Percentiles rank a stretch among this genome's conserved stretches.
These are phyloP conservation scores for Arion vulgaris DNA, from an alignment of 1,140 invertebrate species.

Conservation along the genomic window DNA sequence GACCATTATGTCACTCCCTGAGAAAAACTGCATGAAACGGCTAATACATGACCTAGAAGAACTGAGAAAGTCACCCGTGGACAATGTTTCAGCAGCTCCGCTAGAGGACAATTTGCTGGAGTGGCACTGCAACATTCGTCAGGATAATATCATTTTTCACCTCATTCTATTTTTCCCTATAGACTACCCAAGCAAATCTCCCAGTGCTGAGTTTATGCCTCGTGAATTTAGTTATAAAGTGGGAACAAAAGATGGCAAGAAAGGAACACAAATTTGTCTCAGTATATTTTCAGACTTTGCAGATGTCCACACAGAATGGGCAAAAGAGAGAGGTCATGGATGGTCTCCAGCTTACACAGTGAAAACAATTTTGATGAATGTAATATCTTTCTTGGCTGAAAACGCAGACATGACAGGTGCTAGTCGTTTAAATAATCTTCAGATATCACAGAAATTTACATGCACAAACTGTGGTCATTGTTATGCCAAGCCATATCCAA, in stretches of 20 bases:
- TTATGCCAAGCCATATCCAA: constrained; percentile 57
- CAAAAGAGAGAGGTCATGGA: constrained; percentile 54
- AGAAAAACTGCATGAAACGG: constrained; percentile 48
- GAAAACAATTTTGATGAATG: constrained; percentile 62
- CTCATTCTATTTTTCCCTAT: constrained; percentile 58
- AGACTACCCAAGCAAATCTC: constrained; percentile 62
- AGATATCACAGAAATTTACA: constrained; percentile 45
- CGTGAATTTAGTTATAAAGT: constrained; percentile 56
- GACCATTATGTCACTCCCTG: background rate
- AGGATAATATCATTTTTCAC: constrained; percentile 62
- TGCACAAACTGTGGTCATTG: constrained; percentile 62
- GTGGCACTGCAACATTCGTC: constrained; percentile 66
- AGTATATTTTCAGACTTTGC: constrained; percentile 66
- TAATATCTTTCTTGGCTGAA: constrained; percentile 60
- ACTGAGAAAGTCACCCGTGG: constrained; percentile 54
- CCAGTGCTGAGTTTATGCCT: constrained; percentile 66
- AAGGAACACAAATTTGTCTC: constrained; percentile 58
- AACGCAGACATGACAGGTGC: constrained; percentile 6
- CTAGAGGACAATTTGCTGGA: constrained; percentile 64
- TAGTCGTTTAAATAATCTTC: background rate
- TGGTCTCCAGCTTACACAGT: constrained; percentile 66
- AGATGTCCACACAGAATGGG: constrained; percentile 62
- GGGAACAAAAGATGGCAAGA: constrained; percentile 58
- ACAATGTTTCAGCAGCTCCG: constrained; percentile 62
- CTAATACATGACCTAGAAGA: constrained; percentile 57